Conservation (phyloP, 1,140 invertebrate genomes). For the Pararge aegeria region DNA sequence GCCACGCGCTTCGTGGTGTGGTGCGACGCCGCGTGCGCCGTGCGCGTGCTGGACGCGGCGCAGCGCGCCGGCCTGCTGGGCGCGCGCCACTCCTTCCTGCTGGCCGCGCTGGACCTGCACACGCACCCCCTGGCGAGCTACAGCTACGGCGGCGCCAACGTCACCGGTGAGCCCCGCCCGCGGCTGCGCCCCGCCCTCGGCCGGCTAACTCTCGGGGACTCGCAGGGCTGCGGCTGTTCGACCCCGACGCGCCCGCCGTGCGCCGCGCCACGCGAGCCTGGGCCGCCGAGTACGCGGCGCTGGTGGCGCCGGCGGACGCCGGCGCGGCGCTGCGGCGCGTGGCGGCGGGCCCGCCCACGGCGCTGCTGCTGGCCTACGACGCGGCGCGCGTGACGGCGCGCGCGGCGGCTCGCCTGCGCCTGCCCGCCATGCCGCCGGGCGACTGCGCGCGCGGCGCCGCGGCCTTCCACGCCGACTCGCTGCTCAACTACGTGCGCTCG, state of each 20-base stretch:
- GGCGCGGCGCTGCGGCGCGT: slow-evolving; percentile 12
- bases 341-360: slow-evolving; percentile 38
- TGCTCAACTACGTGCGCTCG: slow-evolving; percentile 65
- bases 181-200: background rate
- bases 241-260: slow-evolving; percentile 40
- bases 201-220: background rate
- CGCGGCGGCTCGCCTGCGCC: slow-evolving; percentile 32
- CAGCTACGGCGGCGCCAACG: slow-evolving; percentile 91
- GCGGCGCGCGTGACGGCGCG: slow-evolving; percentile 36
- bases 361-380: slow-evolving; percentile 53
- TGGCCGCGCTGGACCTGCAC: slow-evolving; percentile 89
- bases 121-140: slow-evolving; percentile 87
- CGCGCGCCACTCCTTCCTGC: slow-evolving; percentile 85
- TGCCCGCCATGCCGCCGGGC: slow-evolving; percentile 24
- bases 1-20: slow-evolving; percentile 61
- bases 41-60: slow-evolving; percentile 76
- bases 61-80: slow-evolving; percentile 92
- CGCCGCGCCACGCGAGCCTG: slow-evolving; percentile 33
- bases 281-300: slow-evolving; percentile 36
- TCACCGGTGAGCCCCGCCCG: slow-evolving; percentile 81
- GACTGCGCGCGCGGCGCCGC: slow-evolving; percentile 36
- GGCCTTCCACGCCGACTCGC: slow-evolving; percentile 61
- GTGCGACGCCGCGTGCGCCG: slow-evolving; percentile 48
- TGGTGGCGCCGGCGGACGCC: slow-evolving; percentile 1
- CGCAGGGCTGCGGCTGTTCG: slow-evolving; percentile 50